Evolutionary conservation across 2,888 invertebrate species (phyloP).

Genomic region (Plebejus argus): DNA sequence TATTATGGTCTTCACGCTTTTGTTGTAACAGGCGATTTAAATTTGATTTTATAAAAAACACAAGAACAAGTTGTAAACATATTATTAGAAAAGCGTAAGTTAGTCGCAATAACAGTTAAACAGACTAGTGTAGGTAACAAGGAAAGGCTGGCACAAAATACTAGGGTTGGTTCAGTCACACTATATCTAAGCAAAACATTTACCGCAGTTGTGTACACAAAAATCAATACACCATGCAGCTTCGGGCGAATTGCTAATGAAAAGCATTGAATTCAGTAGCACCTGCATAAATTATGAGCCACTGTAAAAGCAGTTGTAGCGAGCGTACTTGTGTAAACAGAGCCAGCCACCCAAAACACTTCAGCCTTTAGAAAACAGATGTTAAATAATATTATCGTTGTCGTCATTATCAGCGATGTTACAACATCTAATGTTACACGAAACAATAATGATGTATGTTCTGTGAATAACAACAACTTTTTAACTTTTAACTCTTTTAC

Average conservation of each 20-base stretch:
- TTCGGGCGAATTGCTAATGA: constrained; percentile 15
- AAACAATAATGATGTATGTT: too few species aligned
- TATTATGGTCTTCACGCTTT: background rate
- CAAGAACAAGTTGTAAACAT: background rate
- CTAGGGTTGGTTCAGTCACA: background rate
- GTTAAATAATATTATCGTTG: constrained; percentile 12
- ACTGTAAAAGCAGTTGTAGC: constrained; percentile 20
- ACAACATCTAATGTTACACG: background rate
- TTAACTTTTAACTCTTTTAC: background rate
- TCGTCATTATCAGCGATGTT: background rate
- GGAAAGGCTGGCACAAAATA: background rate
- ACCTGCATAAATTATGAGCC: constrained; percentile 29
- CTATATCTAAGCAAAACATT: constrained; percentile 4
- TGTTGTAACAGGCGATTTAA: background rate
- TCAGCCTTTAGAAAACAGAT: constrained; percentile 28
- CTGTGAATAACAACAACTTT: too few species aligned
- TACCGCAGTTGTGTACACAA: constrained; percentile 4
- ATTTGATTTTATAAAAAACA: background rate
- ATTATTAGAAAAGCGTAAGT: background rate
- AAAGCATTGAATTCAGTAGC: constrained; percentile 16
- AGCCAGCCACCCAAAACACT: constrained; percentile 23
- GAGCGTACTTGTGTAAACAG: constrained; percentile 16
- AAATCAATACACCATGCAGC: constrained; percentile 19
- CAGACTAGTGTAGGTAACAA: background rate
- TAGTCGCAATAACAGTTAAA: background rate